These are phyloP conservation scores for Xestia c-nigrum DNA, from an alignment of 2,888 invertebrate species.

Conservation along the genomic window DNA sequence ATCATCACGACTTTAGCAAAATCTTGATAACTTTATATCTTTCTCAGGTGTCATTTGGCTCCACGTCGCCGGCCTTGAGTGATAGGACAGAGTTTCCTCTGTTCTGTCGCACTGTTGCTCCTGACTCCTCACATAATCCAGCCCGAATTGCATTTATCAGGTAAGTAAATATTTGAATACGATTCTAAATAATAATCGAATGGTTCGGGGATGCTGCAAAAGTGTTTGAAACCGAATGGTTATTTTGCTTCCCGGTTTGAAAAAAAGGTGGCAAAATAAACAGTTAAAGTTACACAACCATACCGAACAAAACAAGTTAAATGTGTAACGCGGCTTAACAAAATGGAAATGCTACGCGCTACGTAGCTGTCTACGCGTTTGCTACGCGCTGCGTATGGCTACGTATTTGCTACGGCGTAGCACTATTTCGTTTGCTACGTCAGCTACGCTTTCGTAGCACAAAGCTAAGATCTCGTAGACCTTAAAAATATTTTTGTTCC, in stretches of 20 bases:
- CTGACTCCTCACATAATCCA: slow-evolving; percentile 97
- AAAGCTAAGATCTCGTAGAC: neutral
- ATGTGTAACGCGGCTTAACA: neutral
- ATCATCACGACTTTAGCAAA: neutral
- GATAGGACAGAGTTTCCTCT: slow-evolving; percentile 97
- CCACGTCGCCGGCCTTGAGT: slow-evolving; percentile 96
- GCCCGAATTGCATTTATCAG: slow-evolving; percentile 96
- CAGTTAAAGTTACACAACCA: neutral
- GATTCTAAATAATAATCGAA: neutral
- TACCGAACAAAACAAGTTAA: neutral
- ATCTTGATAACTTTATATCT: neutral
- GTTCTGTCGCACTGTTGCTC: slow-evolving; percentile 97
- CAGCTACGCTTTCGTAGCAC: slow-evolving; percentile 14
- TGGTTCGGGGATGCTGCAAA: fast-evolving
- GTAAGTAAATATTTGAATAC: slow-evolving; percentile 67
- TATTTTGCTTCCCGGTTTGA: too few species aligned
- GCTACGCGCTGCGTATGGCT: neutral
- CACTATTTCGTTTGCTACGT: neutral
- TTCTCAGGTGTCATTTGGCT: slow-evolving; percentile 96
- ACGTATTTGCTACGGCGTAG: slow-evolving; percentile 41
- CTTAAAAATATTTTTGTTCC: neutral
- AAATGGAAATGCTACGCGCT: too few species aligned
- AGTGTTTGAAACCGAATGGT: too few species aligned
- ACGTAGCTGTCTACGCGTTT: neutral
- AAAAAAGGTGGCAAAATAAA: too few species aligned